These are phyloP conservation scores for Microcebus griseorufus DNA, from an alignment of 2,113 vertebrate genomes.

Conservation along the genomic window DNA sequence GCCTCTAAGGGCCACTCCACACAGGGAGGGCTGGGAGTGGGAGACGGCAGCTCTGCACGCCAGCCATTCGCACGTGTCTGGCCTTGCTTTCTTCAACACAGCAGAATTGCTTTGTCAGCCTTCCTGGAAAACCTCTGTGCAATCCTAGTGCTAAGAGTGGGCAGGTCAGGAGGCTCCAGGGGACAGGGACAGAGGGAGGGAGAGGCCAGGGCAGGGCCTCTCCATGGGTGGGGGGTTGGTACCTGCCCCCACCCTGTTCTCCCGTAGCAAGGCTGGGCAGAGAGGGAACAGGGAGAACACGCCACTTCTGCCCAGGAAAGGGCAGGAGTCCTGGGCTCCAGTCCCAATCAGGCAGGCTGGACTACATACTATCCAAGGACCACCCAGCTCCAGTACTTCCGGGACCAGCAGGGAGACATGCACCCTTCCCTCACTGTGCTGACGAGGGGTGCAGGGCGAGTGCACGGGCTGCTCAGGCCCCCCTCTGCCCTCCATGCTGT, in stretches of 20 bases:
- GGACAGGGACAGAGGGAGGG: not conserved
- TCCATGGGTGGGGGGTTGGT: not conserved
- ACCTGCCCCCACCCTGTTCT: not conserved
- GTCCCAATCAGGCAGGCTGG: not conserved
- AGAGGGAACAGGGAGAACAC: not conserved
- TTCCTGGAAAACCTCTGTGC: not conserved
- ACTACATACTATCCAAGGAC: not conserved
- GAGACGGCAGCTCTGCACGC: not conserved
- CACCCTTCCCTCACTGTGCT: not conserved
- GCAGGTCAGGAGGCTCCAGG: not conserved
- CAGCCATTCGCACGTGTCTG: not conserved
- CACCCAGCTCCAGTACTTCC: not conserved
- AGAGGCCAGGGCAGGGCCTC: no score
- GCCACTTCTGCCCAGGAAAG: not conserved
- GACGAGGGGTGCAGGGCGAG: not conserved
- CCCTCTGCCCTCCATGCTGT: not conserved
- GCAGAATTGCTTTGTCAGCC: constrained; percentile 63
- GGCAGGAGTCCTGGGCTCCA: not conserved
- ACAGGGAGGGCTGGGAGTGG: not conserved
- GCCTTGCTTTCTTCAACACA: constrained; percentile 41
- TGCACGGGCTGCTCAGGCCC: not conserved
- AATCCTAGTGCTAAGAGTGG: not conserved
- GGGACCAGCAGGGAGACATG: not conserved
- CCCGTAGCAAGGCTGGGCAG: not conserved
- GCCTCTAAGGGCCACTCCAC: not conserved